phyloP scores from a whole-genome alignment of 2,888 invertebrate genomes.

The Acanthosepion pharaonis region DNA sequence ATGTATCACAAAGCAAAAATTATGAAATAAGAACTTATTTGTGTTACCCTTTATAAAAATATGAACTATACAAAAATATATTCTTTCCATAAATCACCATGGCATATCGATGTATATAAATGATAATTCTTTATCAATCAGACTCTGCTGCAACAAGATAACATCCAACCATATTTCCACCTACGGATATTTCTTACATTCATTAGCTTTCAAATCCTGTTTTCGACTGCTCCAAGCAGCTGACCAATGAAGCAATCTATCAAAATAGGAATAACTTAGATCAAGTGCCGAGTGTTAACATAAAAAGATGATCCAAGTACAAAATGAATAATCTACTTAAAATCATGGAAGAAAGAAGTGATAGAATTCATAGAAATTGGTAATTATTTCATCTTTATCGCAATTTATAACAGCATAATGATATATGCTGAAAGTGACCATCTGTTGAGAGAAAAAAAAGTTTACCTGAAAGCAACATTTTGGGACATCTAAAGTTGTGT shows the following conservation, averaged over 20 bases:
- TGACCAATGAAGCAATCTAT: background rate
- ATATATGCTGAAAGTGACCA: background rate
- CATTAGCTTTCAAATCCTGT: background rate
- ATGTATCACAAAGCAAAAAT: too few species aligned
- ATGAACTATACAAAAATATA: too few species aligned
- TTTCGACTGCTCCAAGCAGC: background rate
- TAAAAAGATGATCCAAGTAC: background rate
- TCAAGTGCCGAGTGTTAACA: background rate
- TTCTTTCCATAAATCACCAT: too few species aligned
- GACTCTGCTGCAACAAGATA: background rate
- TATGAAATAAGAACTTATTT: too few species aligned
- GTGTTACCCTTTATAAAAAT: too few species aligned
- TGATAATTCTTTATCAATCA: slow-evolving; percentile 2
- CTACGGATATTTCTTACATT: background rate
- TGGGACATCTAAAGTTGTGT: background rate
- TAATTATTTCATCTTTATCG: background rate
- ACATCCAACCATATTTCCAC: background rate
- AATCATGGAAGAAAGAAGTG: background rate
- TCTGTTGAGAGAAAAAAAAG: background rate
- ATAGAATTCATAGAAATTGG: background rate
- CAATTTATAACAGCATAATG: background rate
- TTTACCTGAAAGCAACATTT: background rate
- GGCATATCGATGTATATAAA: background rate
- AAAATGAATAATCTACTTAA: background rate
- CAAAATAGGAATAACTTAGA: background rate